These are phyloP conservation scores for Axinella damicornis DNA, from an alignment of 37 sponge, comb jelly and placozoan species.

Conservation along the genomic window DNA sequence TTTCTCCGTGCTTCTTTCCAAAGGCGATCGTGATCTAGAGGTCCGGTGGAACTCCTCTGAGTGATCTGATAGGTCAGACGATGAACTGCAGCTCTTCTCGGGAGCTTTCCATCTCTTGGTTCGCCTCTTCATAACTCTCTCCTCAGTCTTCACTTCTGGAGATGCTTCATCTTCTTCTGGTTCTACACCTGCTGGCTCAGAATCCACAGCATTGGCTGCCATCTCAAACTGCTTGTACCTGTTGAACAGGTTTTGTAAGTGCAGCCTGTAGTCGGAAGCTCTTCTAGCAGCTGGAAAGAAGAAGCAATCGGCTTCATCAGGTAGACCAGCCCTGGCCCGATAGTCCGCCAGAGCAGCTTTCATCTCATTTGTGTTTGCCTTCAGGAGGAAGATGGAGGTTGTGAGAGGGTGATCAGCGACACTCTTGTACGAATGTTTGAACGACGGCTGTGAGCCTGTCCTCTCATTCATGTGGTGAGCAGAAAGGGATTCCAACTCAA, in stretches of 20 bases:
- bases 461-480: not conserved
- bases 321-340: slow-evolving; percentile 58
- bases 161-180: not conserved
- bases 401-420: slow-evolving; percentile 77
- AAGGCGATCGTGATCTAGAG: too few species aligned
- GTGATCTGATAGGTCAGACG: too few species aligned
- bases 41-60: too few species aligned
- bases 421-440: slow-evolving; percentile 44
- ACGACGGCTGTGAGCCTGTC: not conserved
- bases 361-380: slow-evolving; percentile 60
- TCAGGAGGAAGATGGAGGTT: slow-evolving; percentile 35
- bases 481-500: not conserved
- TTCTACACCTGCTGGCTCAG: not conserved
- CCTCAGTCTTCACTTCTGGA: too few species aligned
- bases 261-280: slow-evolving; percentile 29
- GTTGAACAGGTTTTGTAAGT: slow-evolving; percentile 46
- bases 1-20: too few species aligned
- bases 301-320: slow-evolving; percentile 28
- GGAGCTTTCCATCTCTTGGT: too few species aligned
- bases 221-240: slow-evolving; percentile 48
- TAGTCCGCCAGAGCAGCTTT: slow-evolving; percentile 77
- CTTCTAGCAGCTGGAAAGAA: slow-evolving; percentile 58
- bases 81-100: too few species aligned
- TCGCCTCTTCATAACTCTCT: too few species aligned
- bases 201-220: not conserved